phyloP scores from a whole-genome alignment of 2,888 invertebrate genomes.

The Melinopterus prodromus region DNA sequence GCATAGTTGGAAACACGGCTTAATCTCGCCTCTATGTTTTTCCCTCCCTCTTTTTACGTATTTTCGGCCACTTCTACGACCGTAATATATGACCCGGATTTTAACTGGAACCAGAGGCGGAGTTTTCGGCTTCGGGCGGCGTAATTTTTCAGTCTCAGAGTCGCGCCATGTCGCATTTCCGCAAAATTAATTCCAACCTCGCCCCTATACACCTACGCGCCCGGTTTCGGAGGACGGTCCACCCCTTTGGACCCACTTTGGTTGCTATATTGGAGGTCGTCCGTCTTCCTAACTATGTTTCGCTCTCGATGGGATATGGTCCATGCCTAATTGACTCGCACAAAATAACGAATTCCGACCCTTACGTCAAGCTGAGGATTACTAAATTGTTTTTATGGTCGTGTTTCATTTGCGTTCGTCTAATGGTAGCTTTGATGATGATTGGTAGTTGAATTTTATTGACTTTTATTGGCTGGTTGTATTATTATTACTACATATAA shows the following conservation, averaged over 20 bases:
- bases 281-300: not conserved
- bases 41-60: too few relatives aligned
- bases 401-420: too few relatives aligned
- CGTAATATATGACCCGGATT: not conserved
- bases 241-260: not conserved
- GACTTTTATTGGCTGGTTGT: too few relatives aligned
- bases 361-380: not conserved
- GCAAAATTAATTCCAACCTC: not conserved
- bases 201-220: not conserved
- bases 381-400: too few relatives aligned
- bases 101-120: not conserved
- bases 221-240: not conserved
- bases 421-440: too few relatives aligned
- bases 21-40: too few relatives aligned
- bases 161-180: not conserved
- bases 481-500: too few relatives aligned
- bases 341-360: not conserved
- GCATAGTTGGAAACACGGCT: too few relatives aligned
- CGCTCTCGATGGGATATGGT: not conserved
- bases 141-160: not conserved
- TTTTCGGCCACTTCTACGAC: not conserved
- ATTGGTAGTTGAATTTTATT: too few relatives aligned
- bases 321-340: not conserved
- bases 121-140: not conserved
- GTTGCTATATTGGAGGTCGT: not conserved